Evolutionary conservation across 2,113 vertebrate species (phyloP).

Genomic region (Cricetomys ansorgei): DNA sequence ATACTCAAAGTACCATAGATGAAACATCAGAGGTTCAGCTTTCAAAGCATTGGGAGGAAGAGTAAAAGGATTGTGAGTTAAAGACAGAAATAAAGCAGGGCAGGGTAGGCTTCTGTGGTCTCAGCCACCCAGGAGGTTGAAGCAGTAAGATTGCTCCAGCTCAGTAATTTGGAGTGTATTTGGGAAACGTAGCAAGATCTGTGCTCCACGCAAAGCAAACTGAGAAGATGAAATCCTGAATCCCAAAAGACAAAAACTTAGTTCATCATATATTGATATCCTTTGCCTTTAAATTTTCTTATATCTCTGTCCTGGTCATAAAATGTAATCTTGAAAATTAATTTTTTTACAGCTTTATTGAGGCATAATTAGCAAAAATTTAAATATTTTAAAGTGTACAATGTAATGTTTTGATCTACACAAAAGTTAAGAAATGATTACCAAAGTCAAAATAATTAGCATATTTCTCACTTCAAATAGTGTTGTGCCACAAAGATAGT

Average conservation of each 20-base stretch:
- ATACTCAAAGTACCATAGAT: background rate
- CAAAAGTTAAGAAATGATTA: background rate
- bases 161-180: background rate
- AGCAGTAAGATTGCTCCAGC: too few species aligned
- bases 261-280: background rate
- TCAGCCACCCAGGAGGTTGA: background rate
- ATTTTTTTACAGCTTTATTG: background rate
- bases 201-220: background rate
- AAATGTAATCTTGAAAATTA: background rate
- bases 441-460: background rate
- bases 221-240: background rate
- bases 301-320: background rate
- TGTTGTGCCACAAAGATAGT: background rate
- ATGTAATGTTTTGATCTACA: background rate
- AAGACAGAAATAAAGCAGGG: background rate
- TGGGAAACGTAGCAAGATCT: background rate
- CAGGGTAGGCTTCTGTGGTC: too few species aligned
- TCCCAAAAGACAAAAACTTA: background rate
- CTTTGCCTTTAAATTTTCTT: slow-evolving; percentile 13
- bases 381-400: background rate
- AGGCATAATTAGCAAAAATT: background rate
- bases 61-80: slow-evolving; percentile 6
- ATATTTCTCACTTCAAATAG: background rate
- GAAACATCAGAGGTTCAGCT: slow-evolving; percentile 30
- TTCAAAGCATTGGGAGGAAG: slow-evolving; percentile 47